These are phyloP conservation scores for Lemur catta DNA, from an alignment of 2,797 vertebrate species.

Conservation along the genomic window DNA sequence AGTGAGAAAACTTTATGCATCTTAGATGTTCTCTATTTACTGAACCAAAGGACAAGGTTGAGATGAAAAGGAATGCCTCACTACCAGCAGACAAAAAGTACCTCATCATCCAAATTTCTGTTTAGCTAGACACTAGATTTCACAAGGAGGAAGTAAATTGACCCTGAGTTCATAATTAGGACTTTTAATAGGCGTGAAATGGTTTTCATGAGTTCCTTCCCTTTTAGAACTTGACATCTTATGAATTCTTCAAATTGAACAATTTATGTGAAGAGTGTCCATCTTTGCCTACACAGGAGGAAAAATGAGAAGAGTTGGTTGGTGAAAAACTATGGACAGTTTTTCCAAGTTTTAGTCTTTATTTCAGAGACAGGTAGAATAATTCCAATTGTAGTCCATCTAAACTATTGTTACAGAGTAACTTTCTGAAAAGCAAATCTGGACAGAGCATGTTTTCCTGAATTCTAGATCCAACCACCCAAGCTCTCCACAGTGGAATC, in stretches of 20 bases:
- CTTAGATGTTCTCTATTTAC: neutral
- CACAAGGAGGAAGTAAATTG: too few species aligned
- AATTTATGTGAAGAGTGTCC: rapidly evolving
- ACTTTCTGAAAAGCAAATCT: neutral
- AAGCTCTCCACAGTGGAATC: rapidly evolving
- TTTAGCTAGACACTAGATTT: neutral
- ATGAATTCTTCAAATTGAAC: neutral
- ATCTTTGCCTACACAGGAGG: neutral
- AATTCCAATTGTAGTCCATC: rapidly evolving
- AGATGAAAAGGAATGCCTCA: neutral
- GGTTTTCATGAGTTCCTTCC: neutral
- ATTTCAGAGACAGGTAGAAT: rapidly evolving
- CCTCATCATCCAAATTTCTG: rapidly evolving
- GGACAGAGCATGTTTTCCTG: neutral
- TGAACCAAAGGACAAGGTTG: neutral
- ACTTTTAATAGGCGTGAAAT: neutral
- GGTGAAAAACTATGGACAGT: neutral
- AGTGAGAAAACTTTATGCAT: neutral
- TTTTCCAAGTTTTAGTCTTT: neutral
- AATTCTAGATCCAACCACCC: neutral
- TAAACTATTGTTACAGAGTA: rapidly evolving
- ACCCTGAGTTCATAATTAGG: too few species aligned
- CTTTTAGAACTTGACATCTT: neutral
- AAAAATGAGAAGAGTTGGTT: neutral
- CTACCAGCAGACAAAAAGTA: neutral